These are phyloP conservation scores for Neomonachus schauinslandi DNA, from an alignment of 2,113 vertebrate genomes.

Conservation along the genomic window DNA sequence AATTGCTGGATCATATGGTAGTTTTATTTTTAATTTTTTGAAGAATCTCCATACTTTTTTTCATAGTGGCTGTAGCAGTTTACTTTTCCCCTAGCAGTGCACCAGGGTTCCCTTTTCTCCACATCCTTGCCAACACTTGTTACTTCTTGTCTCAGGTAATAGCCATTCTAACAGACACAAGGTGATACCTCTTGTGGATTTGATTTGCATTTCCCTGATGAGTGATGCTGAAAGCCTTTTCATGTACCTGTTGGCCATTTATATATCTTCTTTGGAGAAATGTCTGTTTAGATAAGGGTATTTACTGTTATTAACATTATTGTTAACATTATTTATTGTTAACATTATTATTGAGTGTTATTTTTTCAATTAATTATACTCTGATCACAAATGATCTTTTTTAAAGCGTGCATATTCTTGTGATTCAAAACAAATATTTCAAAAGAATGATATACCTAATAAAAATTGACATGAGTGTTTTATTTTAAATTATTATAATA, in stretches of 20 bases:
- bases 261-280: background rate
- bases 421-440: constrained; percentile 46
- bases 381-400: constrained; percentile 51
- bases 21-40: background rate
- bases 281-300: background rate
- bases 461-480: background rate
- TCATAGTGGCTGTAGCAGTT: background rate
- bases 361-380: background rate
- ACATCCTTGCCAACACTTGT: background rate
- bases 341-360: background rate
- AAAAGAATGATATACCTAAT: constrained; percentile 37
- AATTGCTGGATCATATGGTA: background rate
- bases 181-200: background rate
- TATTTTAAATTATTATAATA: constrained; percentile 63
- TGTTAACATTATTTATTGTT: background rate
- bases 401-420: background rate
- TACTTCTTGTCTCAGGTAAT: background rate
- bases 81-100: background rate
- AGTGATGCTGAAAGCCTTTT: background rate
- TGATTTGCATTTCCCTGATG: background rate
- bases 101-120: background rate
- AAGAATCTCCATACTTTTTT: background rate
- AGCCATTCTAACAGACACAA: background rate
- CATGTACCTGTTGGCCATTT: background rate
- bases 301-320: background rate